Base-by-base conservation (phyloP, 2,797 vertebrate species). In the Scarus forsteni region DNA sequence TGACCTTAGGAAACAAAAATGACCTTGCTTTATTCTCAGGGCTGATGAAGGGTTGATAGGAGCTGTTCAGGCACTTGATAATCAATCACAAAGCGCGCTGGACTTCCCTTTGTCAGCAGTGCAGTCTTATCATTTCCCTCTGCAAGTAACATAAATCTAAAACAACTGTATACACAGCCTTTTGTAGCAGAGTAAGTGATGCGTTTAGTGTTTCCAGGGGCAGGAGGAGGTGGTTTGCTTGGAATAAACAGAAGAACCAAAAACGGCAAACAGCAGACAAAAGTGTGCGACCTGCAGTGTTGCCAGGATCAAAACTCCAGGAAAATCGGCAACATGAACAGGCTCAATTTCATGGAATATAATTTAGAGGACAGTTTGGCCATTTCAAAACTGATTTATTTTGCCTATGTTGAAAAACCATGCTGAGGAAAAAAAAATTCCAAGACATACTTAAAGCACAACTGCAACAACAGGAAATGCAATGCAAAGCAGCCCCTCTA, bases 131-230 rank as follows among this genome's bases (percentile, higher is more conserved):
- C 39, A 19, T 70, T 70, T 68, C 38, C 53, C 36, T 60, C 73
- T 62, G 35, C 73, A 71, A 77, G 70, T 58, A 60, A 67, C 54
- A 74, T 72, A 64, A 12, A 15, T 38, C 10, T 38, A 27, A 51
- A 19, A 34, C 18, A 34, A 51, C 50, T 66, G 45, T 75, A 69
- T 70, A 58, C 81, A 68, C 78, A 49, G 14, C 56, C 35, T 52
- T 66, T 44, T 49, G 55, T 57, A 61, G 66, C 73, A 42, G 72
- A 60, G 59, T 50, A 65, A 83, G 75, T 52, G 77, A 77, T 54
- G 80, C 18, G 36, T 70, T 77, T 70, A 65, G 76, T 78, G 73
- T 85, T 80, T 81, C 72, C 74, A 78, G 65, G 74, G 61, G 70
- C 73, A 79, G 69, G 56, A 67, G 74, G 60, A 38, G 55, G 73